Conservation (phyloP, 2,797 vertebrate species). For the Syndactyla subalaris region DNA sequence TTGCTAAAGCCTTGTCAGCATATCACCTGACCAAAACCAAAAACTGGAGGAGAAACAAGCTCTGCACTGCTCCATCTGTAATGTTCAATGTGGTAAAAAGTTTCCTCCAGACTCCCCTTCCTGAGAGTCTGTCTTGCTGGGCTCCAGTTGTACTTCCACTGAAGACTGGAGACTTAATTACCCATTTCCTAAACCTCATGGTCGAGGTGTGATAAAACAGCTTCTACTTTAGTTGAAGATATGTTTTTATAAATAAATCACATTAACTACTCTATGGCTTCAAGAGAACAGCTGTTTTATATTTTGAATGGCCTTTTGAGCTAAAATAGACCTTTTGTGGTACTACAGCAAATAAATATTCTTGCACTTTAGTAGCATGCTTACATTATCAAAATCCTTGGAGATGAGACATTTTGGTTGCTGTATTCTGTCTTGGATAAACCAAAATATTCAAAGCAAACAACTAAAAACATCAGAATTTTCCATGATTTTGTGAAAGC, state of each 20-base stretch:
- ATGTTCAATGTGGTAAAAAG: neutral
- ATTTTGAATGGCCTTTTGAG: neutral
- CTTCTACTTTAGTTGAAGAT: neutral
- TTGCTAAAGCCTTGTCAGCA: neutral
- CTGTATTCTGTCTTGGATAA: neutral
- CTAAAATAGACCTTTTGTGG: neutral
- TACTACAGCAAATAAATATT: conserved; percentile 6
- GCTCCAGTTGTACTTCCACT: neutral
- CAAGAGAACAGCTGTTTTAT: neutral
- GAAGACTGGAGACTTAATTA: neutral
- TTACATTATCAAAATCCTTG: conserved; percentile 7
- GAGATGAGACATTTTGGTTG: neutral
- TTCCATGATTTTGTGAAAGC: neutral
- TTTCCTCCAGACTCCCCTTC: neutral
- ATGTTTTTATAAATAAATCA: neutral
- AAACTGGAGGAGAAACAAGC: neutral
- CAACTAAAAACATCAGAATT: neutral
- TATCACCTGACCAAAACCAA: neutral
- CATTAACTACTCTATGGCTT: neutral
- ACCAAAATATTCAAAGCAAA: neutral
- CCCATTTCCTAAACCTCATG: neutral
- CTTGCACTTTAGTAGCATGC: neutral
- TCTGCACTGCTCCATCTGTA: neutral
- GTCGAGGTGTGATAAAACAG: neutral
- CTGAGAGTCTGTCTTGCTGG: neutral